phyloP scores from a whole-genome alignment of 2,888 invertebrate genomes.

The Caenorhabditis zanzibari region DNA sequence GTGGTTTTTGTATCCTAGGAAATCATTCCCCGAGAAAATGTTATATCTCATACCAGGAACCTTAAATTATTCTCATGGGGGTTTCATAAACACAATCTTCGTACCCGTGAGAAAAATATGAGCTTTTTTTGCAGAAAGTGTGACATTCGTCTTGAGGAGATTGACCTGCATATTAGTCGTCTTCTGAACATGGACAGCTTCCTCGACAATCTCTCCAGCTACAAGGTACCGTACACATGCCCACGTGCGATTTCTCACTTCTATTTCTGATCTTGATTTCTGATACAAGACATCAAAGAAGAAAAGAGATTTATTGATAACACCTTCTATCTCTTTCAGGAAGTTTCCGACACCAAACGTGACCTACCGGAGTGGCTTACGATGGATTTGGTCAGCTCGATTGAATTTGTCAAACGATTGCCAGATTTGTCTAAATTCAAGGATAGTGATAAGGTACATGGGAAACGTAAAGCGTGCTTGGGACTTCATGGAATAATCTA shows the following conservation, averaged over 20 bases:
- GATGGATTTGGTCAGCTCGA: constrained; percentile 51
- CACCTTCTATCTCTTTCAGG: constrained; percentile 7
- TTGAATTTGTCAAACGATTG: constrained; percentile 50
- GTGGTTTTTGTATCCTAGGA: too few relatives aligned
- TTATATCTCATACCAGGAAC: too few relatives aligned
- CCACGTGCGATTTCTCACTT: constrained; percentile 22
- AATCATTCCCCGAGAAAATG: too few relatives aligned
- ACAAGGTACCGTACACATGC: constrained; percentile 22
- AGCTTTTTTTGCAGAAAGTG: constrained; percentile 43
- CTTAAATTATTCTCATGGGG: too few relatives aligned
- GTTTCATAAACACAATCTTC: too few relatives aligned
- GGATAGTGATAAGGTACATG: constrained; percentile 44
- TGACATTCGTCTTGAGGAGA: constrained; percentile 30
- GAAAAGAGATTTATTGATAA: constrained; percentile 23
- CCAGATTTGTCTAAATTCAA: constrained; percentile 52
- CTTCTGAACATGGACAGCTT: constrained; percentile 24
- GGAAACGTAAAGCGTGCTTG: not conserved
- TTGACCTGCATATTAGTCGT: constrained; percentile 27
- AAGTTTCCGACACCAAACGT: constrained; percentile 29
- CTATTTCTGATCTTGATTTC: constrained; percentile 38
- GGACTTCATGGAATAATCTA: not conserved
- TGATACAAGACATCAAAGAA: constrained; percentile 27
- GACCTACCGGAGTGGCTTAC: constrained; percentile 63
- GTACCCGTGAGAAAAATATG: too few relatives aligned
- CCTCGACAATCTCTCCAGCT: constrained; percentile 21